phyloP scores from a whole-genome alignment of 2,113 vertebrate genomes.

The Tragelaphus strepsiceros region DNA sequence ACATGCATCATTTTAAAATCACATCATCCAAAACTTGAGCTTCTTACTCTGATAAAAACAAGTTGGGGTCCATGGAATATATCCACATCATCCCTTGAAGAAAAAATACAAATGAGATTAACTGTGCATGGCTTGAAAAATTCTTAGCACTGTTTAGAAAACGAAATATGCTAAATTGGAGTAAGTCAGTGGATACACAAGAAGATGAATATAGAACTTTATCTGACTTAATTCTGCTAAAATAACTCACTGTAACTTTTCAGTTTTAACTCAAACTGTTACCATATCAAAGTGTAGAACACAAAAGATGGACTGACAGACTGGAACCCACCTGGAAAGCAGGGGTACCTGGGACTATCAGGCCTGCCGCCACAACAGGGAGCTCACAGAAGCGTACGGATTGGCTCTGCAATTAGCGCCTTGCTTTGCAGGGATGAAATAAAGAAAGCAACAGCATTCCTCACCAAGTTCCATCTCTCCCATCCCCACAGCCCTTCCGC shows the following conservation, averaged over 20 bases:
- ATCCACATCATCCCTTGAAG: background rate
- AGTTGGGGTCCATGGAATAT: background rate
- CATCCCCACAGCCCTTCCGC: fast-evolving
- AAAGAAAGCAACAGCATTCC: background rate
- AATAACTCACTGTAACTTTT: background rate
- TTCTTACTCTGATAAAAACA: background rate
- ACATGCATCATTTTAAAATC: background rate
- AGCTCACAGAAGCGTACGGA: background rate
- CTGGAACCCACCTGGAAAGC: background rate
- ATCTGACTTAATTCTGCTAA: background rate
- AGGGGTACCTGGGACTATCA: background rate
- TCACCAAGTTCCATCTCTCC: background rate
- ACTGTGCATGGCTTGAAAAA: background rate
- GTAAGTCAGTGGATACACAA: background rate
- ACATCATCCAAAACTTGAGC: background rate
- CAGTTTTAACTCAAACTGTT: background rate
- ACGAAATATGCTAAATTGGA: background rate
- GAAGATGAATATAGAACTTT: background rate
- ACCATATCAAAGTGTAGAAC: background rate
- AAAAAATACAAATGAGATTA: background rate
- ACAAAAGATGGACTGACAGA: background rate
- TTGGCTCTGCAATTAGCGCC: background rate
- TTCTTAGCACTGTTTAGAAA: background rate
- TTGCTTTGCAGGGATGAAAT: background rate
- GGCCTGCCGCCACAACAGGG: background rate